Base-by-base conservation (phyloP, 2,888 invertebrate species). In the Dasypogon diadema region DNA sequence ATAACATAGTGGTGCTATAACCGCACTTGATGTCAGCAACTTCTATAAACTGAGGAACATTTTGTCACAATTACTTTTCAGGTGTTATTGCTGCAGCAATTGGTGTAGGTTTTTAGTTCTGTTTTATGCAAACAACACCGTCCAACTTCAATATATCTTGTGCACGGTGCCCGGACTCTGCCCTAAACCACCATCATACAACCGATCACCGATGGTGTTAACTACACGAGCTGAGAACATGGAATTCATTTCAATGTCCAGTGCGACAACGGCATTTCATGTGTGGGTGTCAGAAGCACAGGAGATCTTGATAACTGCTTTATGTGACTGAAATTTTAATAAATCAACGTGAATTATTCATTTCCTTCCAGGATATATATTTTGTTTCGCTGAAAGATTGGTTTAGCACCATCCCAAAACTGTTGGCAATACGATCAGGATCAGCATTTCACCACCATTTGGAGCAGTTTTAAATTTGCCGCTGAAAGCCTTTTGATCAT, bases 301-400 rank as follows among this genome's bases (percentile, higher is more conserved):
- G 77, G 75, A 75, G 75, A 77, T 77, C 77, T 77, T 76, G 77
- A 77, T 77, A 77, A 76, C 72, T 65, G 75, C 60, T 76, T 76
- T 77, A 74, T 75, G 63, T 74, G 74, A 30, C 37, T 73, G 73
- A 75, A 65, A 76, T 76, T 77, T 75, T 75, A 74, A 76, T 77
- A 77, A 77, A 77, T 77, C 77, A 77, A 75, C 37, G 76, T 77
- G 77, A 77, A 76, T 72, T 77, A 77, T 77, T 77, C 70, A 77
- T 76, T 77, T 77, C 76, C 75, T 48, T 75, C 65, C 14, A 56
- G 76, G 65, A 75, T 58, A 75, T 77, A 70, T 75, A 75, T 65
- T 48, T 6, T 12, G 14, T 68, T 30, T 10, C 56, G 76, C 68
- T 74, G 76, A 76, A 75, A 77, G 56, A 75, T 76, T 76, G 58